Conservation (phyloP, 2,797 vertebrate genomes). For the Todus mexicanus region DNA sequence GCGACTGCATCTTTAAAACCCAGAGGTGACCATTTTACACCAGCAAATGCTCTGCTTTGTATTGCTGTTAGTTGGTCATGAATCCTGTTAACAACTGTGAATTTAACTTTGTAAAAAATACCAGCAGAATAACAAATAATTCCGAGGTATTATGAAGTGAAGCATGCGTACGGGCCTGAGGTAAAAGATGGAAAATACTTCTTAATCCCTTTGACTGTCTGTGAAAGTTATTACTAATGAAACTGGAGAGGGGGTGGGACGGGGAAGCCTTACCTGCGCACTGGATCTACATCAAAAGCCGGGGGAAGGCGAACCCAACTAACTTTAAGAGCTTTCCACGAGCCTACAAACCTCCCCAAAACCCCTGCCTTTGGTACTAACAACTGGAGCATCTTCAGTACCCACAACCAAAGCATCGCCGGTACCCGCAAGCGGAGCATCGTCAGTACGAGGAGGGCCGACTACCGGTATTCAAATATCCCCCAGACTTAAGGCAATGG, state of each 20-base stretch:
- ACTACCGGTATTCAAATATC: background rate
- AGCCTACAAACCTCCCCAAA: background rate
- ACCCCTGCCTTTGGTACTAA: too few species aligned
- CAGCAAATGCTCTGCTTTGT: background rate
- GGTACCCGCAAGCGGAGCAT: background rate
- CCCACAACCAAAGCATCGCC: background rate
- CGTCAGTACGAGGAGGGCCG: background rate
- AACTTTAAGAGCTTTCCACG: background rate
- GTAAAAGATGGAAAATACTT: background rate
- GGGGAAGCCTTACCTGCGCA: rapidly evolving
- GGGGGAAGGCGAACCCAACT: background rate
- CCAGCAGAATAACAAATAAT: background rate
- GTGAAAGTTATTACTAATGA: background rate
- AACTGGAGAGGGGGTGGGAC: background rate
- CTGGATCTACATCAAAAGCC: background rate
- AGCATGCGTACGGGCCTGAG: background rate
- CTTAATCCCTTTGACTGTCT: background rate
- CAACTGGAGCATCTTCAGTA: too few species aligned
- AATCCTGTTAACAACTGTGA: background rate
- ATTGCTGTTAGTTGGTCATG: background rate
- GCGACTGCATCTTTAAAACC: background rate
- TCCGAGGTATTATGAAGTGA: rapidly evolving
- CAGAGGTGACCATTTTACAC: background rate
- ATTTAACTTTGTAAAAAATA: background rate
- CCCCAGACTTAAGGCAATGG: conserved; percentile 45